Percentiles rank a stretch among this genome's conserved stretches.
phyloP scores from a whole-genome alignment of 2,797 vertebrate species.

The Hydrophis major region DNA sequence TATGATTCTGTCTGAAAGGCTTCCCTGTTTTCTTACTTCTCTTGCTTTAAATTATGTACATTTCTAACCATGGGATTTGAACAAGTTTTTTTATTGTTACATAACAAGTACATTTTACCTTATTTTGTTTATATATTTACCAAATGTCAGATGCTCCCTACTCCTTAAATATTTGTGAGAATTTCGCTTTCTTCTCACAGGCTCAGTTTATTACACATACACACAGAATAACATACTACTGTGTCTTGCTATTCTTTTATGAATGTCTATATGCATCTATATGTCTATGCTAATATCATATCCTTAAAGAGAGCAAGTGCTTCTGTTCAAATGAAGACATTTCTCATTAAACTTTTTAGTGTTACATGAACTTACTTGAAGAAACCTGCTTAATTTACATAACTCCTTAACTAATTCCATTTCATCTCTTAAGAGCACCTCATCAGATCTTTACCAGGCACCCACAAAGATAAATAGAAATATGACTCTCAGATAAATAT shows the following conservation, averaged over 20 bases:
- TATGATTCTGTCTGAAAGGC: neutral
- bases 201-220: neutral
- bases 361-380: neutral
- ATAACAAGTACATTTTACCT: neutral
- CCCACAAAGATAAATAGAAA: constrained; percentile 59
- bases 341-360: neutral
- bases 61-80: neutral
- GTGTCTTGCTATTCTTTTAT: neutral
- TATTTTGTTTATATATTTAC: neutral
- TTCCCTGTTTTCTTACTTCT: neutral
- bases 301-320: neutral
- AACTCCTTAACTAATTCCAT: constrained; percentile 21
- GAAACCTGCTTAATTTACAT: constrained; percentile 38
- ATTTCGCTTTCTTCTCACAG: neutral
- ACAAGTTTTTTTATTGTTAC: neutral
- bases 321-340: neutral
- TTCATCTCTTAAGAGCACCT: constrained; percentile 44
- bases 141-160: neutral
- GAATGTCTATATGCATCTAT: neutral
- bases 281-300: neutral
- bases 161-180: neutral
- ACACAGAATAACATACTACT: neutral
- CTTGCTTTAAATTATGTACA: neutral
- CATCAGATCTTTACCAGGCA: constrained; percentile 23
- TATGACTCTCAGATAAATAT: constrained; percentile 57